phyloP scores from a whole-genome alignment of 2,888 invertebrate species.

The Heliconius ismenius region DNA sequence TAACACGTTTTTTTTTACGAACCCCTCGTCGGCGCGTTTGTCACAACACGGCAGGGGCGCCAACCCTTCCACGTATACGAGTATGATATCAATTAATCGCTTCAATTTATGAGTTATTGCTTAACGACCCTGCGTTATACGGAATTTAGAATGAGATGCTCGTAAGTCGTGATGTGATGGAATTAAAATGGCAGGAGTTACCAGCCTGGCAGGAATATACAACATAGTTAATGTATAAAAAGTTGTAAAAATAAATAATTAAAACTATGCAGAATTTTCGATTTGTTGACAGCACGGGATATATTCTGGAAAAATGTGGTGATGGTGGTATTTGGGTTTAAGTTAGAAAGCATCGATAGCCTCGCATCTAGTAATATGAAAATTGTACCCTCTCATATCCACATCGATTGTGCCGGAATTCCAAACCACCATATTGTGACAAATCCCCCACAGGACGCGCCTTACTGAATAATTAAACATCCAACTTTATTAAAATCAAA shows the following conservation, averaged over 20 bases:
- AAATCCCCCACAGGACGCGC: conserved; percentile 39
- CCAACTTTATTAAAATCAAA: conserved; percentile 77
- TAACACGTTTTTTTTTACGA: conserved; percentile 34
- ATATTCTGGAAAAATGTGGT: no score
- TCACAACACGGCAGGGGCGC: conserved; percentile 72
- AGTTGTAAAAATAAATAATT: no score
- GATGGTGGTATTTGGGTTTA: no score
- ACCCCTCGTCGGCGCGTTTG: conserved; percentile 61
- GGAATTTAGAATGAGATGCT: conserved; percentile 68
- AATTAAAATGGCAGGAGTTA: conserved; percentile 7
- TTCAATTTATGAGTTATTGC: conserved; percentile 79
- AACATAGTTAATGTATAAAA: background rate
- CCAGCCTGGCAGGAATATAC: background rate
- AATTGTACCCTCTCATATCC: conserved; percentile 6
- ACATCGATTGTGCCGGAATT: conserved; percentile 36
- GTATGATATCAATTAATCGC: conserved; percentile 74
- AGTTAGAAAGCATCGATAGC: no score
- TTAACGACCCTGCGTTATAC: conserved; percentile 62
- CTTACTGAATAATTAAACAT: conserved; percentile 72
- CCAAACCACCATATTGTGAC: conserved; percentile 38
- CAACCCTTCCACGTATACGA: conserved; percentile 61
- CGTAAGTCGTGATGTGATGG: conserved; percentile 44
- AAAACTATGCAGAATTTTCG: no score
- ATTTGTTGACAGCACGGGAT: no score
- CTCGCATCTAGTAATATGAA: background rate